Percentiles rank a stretch among this genome's conserved stretches.
Evolutionary conservation across 23 tunicate genomes (phyloP).

Genomic region (Diplosoma virens): DNA sequence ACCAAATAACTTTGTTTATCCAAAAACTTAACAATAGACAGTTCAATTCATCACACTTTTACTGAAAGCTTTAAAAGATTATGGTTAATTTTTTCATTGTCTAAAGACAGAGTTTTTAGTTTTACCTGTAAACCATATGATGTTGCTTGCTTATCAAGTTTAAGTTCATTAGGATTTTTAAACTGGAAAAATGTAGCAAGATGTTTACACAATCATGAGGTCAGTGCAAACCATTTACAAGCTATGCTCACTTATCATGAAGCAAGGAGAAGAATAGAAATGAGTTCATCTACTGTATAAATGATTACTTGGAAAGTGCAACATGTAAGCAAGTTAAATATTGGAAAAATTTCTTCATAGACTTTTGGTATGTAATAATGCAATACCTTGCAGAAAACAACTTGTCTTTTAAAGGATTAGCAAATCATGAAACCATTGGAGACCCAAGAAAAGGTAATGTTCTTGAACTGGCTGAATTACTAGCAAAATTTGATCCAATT

Average conservation of each 20-base stretch:
- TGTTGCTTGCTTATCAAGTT: not conserved
- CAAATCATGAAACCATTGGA: not conserved
- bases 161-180: not conserved
- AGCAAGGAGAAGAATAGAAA: no score
- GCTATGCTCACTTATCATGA: not conserved
- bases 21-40: constrained; percentile 1
- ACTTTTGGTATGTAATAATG: not conserved
- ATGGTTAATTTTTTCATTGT: not conserved
- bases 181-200: not conserved
- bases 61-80: not conserved
- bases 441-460: not conserved
- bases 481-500: not conserved
- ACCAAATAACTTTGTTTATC: no score
- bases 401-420: not conserved
- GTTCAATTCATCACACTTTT: no score
- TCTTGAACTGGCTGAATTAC: not conserved
- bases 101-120: not conserved
- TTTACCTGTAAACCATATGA: not conserved
- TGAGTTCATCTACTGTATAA: no score
- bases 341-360: not conserved
- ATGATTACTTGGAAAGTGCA: not conserved
- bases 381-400: not conserved
- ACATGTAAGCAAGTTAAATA: not conserved
- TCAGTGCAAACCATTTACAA: not conserved
- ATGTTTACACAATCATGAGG: not conserved